Base-by-base conservation (phyloP, 2,888 invertebrate genomes). In the Ormyrus nitidulus region DNA sequence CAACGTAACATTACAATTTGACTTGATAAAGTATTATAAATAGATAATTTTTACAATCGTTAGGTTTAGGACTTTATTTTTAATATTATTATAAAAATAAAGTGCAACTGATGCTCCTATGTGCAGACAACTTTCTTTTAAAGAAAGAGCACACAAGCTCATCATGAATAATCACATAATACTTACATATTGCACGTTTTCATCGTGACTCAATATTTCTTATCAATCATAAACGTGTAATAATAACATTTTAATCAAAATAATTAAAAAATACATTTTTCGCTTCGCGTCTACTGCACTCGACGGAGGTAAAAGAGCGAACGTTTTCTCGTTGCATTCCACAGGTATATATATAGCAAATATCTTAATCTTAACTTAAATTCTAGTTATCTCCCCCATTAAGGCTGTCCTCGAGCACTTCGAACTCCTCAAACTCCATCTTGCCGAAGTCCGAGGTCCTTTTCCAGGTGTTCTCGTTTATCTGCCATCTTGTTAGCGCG, bases 341-440 rank as follows among this genome's bases (percentile, higher is more conserved):
- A 71, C 59, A 65, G 54, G 66, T 80, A n/a, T 53, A 73, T 19
- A 19, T 49, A 54, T 73, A 54, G 56, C 59, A 7, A 56, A 70
- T 58, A 10, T 6, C 58, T 69, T 74, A 54, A 66, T 49, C 46
- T 46, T 11, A 51, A 53, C 62, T 19, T 13, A 85, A 83, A 53
- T 76, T 75, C 59, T 85, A 82, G 71, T 82, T 85, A 10, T 86
- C 86, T 9, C 80, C 83, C 8, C 85, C 88, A 79, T 91, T 93
- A 87, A 93, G 91, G 90, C 93, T 93, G 89, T 93, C 93, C 81
- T 93, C 94, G 87, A 94, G 92, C 73, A 95, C 93, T 91, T 95
- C 94, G 84, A 95, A 95, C 86, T 95, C 95, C 91, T 96, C 96
- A 85, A 96, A 96, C 85, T 96, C 96, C 94, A 96, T 96, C 85